Evolutionary conservation across 2,797 vertebrate species (phyloP).

Genomic region (Amniataba percoides): DNA sequence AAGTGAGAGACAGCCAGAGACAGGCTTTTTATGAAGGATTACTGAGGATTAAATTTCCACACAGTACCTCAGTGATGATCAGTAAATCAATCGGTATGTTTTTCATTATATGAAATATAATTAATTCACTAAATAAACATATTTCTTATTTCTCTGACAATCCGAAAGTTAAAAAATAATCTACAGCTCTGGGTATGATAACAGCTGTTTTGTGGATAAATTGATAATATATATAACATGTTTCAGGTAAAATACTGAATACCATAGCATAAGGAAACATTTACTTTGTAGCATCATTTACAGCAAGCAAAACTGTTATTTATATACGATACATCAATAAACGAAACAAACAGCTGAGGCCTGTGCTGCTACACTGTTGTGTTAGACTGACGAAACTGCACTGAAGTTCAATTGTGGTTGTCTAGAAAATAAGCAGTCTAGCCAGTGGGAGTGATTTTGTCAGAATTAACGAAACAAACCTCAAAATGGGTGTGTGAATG

Average conservation of each 20-base stretch:
- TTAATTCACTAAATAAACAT: too few species aligned
- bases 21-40: too few species aligned
- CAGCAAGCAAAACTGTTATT: background rate
- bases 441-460: background rate
- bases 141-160: background rate
- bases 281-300: background rate
- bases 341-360: background rate
- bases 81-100: background rate
- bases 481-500: background rate
- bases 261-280: background rate
- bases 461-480: slow-evolving; percentile 28
- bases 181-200: background rate
- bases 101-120: background rate
- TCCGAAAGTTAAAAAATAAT: background rate
- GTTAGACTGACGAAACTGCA: background rate
- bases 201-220: background rate
- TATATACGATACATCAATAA: too few species aligned
- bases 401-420: slow-evolving; percentile 1
- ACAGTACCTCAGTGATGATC: background rate
- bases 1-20: background rate
- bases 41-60: background rate
- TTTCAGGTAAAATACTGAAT: background rate
- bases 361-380: too few species aligned
- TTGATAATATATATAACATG: background rate
- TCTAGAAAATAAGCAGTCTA: slow-evolving; percentile 6